Conservation (phyloP, 2,888 invertebrate genomes). For the Polyommatus iphigenia region DNA sequence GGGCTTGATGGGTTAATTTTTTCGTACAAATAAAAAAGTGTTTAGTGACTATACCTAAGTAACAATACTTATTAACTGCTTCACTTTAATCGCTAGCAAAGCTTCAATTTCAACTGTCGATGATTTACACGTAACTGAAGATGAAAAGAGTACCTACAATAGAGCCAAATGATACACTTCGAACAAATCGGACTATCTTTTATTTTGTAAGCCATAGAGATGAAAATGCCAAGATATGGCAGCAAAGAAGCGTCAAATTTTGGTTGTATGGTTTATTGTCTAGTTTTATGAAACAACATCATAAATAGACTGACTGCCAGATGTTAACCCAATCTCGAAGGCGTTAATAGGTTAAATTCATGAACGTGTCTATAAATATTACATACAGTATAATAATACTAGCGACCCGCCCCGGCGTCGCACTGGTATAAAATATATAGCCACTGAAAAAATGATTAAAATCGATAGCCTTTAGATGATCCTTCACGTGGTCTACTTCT, state of each 20-base stretch:
- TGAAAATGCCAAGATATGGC: neutral
- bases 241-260: conserved; percentile 22
- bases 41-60: too few species aligned
- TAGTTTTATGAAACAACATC: conserved; percentile 49
- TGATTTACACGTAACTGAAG: conserved; percentile 6
- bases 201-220: neutral
- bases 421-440: too few species aligned
- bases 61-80: neutral
- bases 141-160: neutral
- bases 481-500: too few species aligned
- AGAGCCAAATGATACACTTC: neutral
- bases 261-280: conserved; percentile 45
- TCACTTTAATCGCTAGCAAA: neutral
- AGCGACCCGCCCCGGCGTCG: too few species aligned
- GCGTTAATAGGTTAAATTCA: conserved; percentile 15
- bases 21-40: too few species aligned
- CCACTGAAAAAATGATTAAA: too few species aligned
- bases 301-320: conserved; percentile 45
- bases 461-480: too few species aligned
- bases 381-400: too few species aligned
- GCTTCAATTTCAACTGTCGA: neutral
- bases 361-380: too few species aligned
- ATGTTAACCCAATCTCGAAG: conserved; percentile 43
- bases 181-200: too few species aligned
- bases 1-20: too few species aligned